Percentiles rank a stretch among this genome's conserved stretches.
Evolutionary conservation across 2,797 vertebrate genomes (phyloP).

Genomic region (Malacoctenus gilli): DNA sequence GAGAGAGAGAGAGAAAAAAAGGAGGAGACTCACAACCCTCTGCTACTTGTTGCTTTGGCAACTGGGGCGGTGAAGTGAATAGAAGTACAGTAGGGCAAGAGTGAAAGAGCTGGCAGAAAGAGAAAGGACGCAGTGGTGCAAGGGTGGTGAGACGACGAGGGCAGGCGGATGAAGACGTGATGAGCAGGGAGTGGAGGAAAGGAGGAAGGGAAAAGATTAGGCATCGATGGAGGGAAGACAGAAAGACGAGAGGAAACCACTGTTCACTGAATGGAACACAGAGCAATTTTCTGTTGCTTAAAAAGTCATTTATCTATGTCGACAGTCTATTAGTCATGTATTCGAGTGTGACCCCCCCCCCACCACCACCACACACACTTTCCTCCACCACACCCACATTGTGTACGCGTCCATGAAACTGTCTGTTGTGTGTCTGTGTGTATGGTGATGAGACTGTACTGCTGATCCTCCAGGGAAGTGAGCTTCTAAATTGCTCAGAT

Average conservation of each 20-base stretch:
- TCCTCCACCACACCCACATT: slow-evolving; percentile 13
- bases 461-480: slow-evolving; percentile 57
- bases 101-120: slow-evolving; percentile 23
- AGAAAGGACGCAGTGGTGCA: slow-evolving; percentile 37
- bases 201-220: slow-evolving; percentile 25
- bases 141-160: slow-evolving; percentile 47
- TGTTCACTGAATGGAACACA: slow-evolving; percentile 73
- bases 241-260: slow-evolving; percentile 66
- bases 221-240: slow-evolving; percentile 43
- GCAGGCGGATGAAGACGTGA: slow-evolving; percentile 48
- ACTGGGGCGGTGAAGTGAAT: slow-evolving; percentile 34
- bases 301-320: slow-evolving; percentile 83
- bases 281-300: slow-evolving; percentile 83
- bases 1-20: background rate
- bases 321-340: slow-evolving; percentile 83
- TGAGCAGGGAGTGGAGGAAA: slow-evolving; percentile 35
- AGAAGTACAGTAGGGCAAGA: slow-evolving; percentile 34
- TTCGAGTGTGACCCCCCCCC: slow-evolving; percentile 70
- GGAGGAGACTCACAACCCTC: slow-evolving; percentile 28
- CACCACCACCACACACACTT: slow-evolving; percentile 8
- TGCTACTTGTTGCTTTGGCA: slow-evolving; percentile 77
- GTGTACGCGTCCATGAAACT: slow-evolving; percentile 21
- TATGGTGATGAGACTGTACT: slow-evolving; percentile 59
- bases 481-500: slow-evolving; percentile 78
- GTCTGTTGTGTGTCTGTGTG: slow-evolving; percentile 41